phyloP scores from a whole-genome alignment of 2,797 vertebrate genomes.

The Florisuga fusca region DNA sequence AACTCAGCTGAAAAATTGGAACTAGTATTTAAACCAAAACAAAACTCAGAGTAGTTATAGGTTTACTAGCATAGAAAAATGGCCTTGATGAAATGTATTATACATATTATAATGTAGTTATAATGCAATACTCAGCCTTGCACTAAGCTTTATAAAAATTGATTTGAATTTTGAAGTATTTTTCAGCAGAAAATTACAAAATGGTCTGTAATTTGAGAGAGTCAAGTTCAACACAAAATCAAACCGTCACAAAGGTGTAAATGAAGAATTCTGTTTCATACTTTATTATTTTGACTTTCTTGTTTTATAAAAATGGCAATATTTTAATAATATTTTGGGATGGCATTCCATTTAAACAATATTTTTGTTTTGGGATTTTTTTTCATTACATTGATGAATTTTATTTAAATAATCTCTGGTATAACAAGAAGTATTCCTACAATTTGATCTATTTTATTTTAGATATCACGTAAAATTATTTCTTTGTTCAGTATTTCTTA shows the following conservation, averaged over 20 bases:
- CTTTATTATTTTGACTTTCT: not conserved
- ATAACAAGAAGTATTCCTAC: not conserved
- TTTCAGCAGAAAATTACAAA: not conserved
- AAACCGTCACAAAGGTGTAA: not conserved
- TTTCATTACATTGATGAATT: not conserved
- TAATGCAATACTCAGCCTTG: not conserved
- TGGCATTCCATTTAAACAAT: not conserved
- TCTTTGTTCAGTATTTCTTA: not conserved
- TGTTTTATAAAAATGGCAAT: not conserved
- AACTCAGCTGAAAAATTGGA: conserved; percentile 67
- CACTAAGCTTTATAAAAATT: not conserved
- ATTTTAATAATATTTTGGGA: not conserved
- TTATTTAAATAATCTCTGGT: not conserved
- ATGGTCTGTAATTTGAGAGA: not conserved
- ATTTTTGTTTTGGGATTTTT: not conserved
- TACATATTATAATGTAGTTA: not conserved
- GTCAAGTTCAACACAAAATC: not conserved
- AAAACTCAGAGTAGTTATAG: conserved; percentile 40
- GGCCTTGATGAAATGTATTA: not conserved
- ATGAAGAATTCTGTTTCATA: not conserved
- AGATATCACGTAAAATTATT: not conserved
- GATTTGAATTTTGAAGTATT: not conserved
- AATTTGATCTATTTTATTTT: not conserved
- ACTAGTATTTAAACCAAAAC: conserved; percentile 45
- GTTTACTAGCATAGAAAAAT: not conserved